These are phyloP conservation scores for Heliconius hewitsoni DNA, from an alignment of 1,140 invertebrate genomes.

Conservation along the genomic window DNA sequence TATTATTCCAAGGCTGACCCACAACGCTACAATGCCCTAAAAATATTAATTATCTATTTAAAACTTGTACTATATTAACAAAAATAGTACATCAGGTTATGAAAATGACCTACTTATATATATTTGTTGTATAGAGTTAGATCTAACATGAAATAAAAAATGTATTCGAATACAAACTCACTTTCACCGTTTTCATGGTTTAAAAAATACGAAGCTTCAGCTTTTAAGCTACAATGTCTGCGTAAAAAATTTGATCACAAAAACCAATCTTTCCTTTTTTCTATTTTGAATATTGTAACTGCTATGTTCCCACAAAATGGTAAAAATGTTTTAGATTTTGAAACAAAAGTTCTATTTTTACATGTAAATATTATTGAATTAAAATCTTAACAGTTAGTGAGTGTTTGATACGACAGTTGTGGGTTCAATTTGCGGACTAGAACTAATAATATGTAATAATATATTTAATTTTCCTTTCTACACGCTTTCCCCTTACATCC, in stretches of 20 bases:
- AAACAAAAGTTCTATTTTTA: neutral
- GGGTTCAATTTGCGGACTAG: too few species aligned
- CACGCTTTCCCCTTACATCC: too few species aligned
- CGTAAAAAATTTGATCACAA: neutral
- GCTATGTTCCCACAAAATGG: neutral
- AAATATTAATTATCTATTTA: too few species aligned
- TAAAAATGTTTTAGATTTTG: neutral
- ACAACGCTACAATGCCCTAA: too few species aligned
- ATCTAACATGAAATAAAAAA: neutral
- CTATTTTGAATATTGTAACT: constrained; percentile 9
- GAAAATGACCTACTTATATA: too few species aligned
- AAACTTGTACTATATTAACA: too few species aligned
- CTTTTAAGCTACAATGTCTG: constrained; percentile 2
- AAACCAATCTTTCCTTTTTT: neutral
- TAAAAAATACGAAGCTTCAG: neutral
- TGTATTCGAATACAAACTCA: neutral
- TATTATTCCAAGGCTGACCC: too few species aligned
- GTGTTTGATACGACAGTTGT: too few species aligned
- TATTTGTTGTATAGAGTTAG: too few species aligned
- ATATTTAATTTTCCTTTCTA: too few species aligned
- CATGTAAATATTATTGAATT: neutral
- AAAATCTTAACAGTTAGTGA: neutral
- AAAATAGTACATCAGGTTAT: too few species aligned
- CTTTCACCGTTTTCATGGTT: neutral
- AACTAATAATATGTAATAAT: too few species aligned